Percentiles rank a stretch among this genome's conserved stretches.
phyloP scores from a whole-genome alignment of 2,113 vertebrate genomes.

The Phylloscopus whistleri region DNA sequence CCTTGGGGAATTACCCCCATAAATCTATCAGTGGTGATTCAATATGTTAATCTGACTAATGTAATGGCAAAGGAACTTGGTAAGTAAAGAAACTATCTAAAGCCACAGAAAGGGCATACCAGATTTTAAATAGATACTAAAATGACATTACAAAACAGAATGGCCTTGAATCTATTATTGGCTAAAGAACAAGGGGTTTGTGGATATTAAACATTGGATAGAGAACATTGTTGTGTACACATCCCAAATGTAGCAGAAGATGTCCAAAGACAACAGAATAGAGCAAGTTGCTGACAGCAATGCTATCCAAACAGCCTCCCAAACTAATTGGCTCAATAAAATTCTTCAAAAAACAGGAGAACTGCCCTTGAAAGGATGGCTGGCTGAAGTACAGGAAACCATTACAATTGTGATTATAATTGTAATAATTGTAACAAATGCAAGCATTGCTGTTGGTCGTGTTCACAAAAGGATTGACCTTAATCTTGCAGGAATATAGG shows the following conservation, averaged over 20 bases:
- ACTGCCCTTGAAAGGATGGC: not conserved
- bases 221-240: not conserved
- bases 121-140: not conserved
- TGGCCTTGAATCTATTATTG: not conserved
- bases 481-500: not conserved
- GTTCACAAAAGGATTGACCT: not conserved
- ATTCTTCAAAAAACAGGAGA: too few relatives aligned
- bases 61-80: not conserved
- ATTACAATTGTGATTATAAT: not conserved
- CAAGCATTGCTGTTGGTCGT: accelerated
- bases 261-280: not conserved
- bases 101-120: not conserved
- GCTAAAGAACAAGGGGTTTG: not conserved
- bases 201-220: not conserved
- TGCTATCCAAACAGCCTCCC: not conserved
- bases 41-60: not conserved
- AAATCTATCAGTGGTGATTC: not conserved
- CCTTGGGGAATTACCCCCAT: not conserved
- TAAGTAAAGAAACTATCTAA: not conserved
- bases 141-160: not conserved
- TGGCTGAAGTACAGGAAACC: not conserved
- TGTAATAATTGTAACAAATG: not conserved
- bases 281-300: not conserved
- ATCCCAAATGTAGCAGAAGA: not conserved
- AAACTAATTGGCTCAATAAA: not conserved